These are phyloP conservation scores for Poliocrania exsul DNA, from an alignment of 2,797 vertebrate genomes.

Conservation along the genomic window DNA sequence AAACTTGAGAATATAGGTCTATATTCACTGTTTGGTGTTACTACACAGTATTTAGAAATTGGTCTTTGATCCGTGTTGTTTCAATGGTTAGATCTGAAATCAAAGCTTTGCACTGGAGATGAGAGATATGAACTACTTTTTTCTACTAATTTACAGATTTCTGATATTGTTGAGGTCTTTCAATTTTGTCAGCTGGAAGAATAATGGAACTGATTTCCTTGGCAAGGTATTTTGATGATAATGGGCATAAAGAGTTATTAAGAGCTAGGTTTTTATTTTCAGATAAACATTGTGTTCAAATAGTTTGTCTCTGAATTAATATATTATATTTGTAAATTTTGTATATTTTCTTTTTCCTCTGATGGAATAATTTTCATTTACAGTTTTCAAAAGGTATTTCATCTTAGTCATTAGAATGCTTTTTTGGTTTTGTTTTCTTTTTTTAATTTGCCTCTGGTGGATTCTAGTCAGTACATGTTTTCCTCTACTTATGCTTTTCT, in stretches of 20 bases:
- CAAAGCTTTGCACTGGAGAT: not conserved
- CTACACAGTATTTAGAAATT: not conserved
- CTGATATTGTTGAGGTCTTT: not conserved
- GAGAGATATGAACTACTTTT: not conserved
- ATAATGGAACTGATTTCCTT: not conserved
- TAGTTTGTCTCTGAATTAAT: not conserved
- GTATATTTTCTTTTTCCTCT: not conserved
- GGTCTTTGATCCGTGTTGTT: not conserved
- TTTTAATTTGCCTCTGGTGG: not conserved
- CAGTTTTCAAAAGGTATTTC: not conserved
- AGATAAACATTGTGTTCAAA: not conserved
- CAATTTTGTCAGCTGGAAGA: not conserved
- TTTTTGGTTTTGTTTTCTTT: not conserved
- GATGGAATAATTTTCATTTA: not conserved
- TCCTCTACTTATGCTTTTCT: not conserved
- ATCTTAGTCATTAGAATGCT: not conserved
- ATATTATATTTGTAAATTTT: not conserved
- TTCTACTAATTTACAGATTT: not conserved
- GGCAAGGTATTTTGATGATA: not conserved
- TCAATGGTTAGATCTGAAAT: not conserved
- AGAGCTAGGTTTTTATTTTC: not conserved
- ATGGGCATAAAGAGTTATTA: not conserved
- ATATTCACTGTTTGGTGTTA: not conserved
- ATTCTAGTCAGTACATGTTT: constrained; percentile 45
- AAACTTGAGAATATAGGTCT: not conserved